Conservation (phyloP, 1,140 invertebrate genomes). For the Goniozus legneri region DNA sequence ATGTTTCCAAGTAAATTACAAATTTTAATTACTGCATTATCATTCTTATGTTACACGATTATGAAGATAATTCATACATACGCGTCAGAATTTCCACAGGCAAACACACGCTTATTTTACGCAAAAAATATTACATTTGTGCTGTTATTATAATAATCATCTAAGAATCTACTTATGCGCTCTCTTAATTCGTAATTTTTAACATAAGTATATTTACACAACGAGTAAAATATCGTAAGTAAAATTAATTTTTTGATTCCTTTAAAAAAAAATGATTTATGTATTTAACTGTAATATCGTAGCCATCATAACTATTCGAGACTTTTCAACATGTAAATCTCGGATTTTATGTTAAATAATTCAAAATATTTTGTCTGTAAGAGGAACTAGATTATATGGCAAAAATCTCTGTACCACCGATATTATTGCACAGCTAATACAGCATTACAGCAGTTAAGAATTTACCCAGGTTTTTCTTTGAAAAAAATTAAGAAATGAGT, state of each 20-base stretch:
- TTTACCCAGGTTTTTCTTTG: background rate
- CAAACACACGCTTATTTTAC: conserved; percentile 4
- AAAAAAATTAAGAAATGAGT: background rate
- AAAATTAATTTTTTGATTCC: conserved; percentile 13
- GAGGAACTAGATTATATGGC: background rate
- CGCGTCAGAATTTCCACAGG: conserved; percentile 10
- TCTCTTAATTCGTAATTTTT: conserved; percentile 14
- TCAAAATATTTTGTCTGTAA: conserved; percentile 4
- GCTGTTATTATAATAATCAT: conserved; percentile 22
- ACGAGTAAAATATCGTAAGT: conserved; percentile 24
- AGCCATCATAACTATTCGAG: background rate
- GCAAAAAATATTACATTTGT: conserved; percentile 21
- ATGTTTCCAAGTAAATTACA: no score
- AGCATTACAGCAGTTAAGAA: no score
- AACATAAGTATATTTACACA: conserved; percentile 34
- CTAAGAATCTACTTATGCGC: conserved; percentile 19
- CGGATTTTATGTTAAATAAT: background rate
- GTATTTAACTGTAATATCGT: conserved; percentile 3
- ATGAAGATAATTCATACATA: conserved; percentile 25
- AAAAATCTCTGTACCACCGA: no score
- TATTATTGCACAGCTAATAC: no score
- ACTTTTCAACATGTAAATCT: background rate
- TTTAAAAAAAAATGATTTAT: conserved; percentile 2
- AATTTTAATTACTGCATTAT: no score
- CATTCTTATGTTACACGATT: conserved; percentile 29